Conservation (phyloP, 2,113 vertebrate species). For the Bos javanicus region DNA sequence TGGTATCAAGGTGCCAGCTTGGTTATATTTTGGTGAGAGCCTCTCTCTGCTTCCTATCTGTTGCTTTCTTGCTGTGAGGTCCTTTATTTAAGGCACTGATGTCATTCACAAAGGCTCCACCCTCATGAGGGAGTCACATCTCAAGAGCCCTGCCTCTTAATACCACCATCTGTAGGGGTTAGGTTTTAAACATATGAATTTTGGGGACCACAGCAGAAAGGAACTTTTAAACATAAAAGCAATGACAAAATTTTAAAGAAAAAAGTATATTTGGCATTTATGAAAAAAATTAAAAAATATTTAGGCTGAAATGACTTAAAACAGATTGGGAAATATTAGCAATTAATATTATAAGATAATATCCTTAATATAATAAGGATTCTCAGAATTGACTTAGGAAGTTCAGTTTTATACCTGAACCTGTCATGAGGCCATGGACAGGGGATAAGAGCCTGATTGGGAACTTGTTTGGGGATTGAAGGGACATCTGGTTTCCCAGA, state of each 20-base stretch:
- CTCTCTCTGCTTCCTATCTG: not conserved
- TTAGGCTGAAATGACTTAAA: not conserved
- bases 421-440: accelerated
- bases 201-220: not conserved
- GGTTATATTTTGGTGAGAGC: not conserved
- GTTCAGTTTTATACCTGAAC: not conserved
- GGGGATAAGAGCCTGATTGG: accelerated
- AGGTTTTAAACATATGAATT: not conserved
- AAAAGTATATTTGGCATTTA: not conserved
- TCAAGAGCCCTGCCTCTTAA: not conserved
- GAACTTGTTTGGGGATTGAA: not conserved
- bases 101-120: not conserved
- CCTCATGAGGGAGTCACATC: not conserved
- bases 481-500: not conserved
- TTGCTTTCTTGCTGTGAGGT: not conserved
- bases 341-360: not conserved
- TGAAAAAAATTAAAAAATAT: not conserved
- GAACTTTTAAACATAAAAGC: not conserved
- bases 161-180: not conserved
- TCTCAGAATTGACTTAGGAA: not conserved
- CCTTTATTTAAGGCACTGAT: not conserved
- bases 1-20: not conserved
- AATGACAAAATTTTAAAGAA: not conserved
- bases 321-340: not conserved
- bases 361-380: not conserved